Evolutionary conservation across 2,888 invertebrate species (phyloP).

Genomic region (Hirudinaria manillensis): DNA sequence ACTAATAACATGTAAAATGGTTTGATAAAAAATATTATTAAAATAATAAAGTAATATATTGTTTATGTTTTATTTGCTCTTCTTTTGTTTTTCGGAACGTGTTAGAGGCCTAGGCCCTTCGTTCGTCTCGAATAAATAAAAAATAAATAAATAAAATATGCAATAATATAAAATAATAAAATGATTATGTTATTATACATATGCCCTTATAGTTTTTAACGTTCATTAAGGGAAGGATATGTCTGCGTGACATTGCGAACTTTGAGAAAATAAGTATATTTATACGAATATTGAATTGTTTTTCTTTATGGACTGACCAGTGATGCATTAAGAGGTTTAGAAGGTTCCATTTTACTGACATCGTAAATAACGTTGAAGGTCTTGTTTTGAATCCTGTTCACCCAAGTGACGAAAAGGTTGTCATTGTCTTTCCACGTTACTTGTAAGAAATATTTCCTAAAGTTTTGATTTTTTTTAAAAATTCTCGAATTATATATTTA

Average conservation of each 20-base stretch:
- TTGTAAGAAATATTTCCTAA: slow-evolving; percentile 72
- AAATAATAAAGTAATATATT: too few species aligned
- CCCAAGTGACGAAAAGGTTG: slow-evolving; percentile 79
- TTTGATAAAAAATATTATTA: neutral
- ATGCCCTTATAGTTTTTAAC: neutral
- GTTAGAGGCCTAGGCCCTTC: too few species aligned
- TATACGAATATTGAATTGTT: neutral
- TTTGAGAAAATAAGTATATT: neutral
- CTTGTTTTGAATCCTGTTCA: slow-evolving; percentile 83
- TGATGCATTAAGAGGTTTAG: neutral
- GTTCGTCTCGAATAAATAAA: neutral
- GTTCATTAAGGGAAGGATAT: neutral
- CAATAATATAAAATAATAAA: neutral
- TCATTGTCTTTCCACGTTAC: slow-evolving; percentile 81
- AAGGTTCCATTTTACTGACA: neutral
- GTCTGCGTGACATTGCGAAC: neutral
- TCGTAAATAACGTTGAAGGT: slow-evolving; percentile 59
- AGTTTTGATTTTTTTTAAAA: too few species aligned
- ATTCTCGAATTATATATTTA: too few species aligned
- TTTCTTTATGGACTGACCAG: neutral
- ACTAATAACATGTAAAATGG: neutral
- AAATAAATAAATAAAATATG: neutral
- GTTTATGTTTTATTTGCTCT: too few species aligned
- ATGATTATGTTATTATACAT: neutral
- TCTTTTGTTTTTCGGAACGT: too few species aligned